Conservation (phyloP, 2,888 invertebrate genomes). For the Plusia festucae region DNA sequence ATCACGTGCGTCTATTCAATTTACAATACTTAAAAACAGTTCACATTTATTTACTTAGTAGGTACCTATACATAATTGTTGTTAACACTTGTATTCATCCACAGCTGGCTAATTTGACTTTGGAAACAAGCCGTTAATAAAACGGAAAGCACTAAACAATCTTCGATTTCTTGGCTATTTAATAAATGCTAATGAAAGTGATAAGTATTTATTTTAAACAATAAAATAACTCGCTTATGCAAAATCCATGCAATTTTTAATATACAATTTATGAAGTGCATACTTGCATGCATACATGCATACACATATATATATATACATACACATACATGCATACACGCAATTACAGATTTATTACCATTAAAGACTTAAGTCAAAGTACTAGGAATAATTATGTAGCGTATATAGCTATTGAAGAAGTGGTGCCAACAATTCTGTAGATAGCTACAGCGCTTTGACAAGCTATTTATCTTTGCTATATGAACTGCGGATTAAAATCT, state of each 20-base stretch:
- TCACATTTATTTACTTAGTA: constrained; percentile 14
- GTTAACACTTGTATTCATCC: constrained; percentile 28
- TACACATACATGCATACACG: no score
- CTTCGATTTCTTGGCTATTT: constrained; percentile 30
- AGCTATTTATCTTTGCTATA: background rate
- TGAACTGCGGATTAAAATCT: background rate
- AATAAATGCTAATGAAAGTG: constrained; percentile 26
- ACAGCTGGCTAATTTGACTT: background rate
- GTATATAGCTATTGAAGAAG: background rate
- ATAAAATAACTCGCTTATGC: constrained; percentile 19
- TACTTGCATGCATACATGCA: no score
- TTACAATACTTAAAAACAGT: constrained; percentile 11
- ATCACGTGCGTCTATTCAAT: constrained; percentile 9
- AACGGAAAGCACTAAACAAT: background rate
- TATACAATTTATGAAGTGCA: background rate
- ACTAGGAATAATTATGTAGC: background rate
- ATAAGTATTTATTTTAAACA: constrained; percentile 7
- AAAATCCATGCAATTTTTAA: constrained; percentile 5
- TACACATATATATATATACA: no score
- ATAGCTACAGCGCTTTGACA: background rate
- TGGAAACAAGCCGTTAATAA: background rate
- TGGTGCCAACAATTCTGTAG: background rate
- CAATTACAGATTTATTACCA: no score
- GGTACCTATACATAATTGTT: constrained; percentile 7
- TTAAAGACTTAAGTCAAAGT: background rate